Evolutionary conservation across 1,140 invertebrate genomes (phyloP).

Genomic region (Drosophila albomicans): DNA sequence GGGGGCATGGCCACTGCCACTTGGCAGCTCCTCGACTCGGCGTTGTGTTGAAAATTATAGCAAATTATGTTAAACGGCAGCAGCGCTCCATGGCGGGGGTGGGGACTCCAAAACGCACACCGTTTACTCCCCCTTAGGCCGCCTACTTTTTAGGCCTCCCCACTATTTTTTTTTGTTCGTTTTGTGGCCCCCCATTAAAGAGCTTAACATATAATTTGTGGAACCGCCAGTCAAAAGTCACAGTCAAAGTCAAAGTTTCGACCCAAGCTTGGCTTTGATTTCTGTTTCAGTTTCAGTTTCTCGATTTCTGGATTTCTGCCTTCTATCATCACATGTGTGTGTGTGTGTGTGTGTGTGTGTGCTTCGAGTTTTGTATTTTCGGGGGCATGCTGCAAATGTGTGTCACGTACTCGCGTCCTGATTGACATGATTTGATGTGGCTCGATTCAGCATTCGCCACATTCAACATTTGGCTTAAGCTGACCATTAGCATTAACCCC

Average conservation of each 20-base stretch:
- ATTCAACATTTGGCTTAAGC: slow-evolving; percentile 2
- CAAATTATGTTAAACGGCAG: slow-evolving; percentile 84
- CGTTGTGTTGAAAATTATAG: slow-evolving; percentile 83
- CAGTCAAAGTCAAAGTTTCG: slow-evolving; percentile 27
- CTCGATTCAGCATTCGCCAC: slow-evolving; percentile 20
- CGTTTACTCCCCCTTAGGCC: neutral
- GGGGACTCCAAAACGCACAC: slow-evolving; percentile 6
- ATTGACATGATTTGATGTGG: slow-evolving; percentile 73
- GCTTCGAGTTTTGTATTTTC: neutral
- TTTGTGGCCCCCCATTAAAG: slow-evolving; percentile 52
- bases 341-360: neutral
- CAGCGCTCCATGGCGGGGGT: slow-evolving; percentile 59
- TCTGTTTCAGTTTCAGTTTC: slow-evolving; percentile 4
- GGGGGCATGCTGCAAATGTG: slow-evolving; percentile 55
- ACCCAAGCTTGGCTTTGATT: slow-evolving; percentile 17
- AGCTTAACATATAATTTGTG: slow-evolving; percentile 64
- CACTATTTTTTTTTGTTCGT: slow-evolving; percentile 21
- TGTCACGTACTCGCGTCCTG: slow-evolving; percentile 71
- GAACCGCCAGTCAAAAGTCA: slow-evolving; percentile 43
- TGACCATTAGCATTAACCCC: slow-evolving; percentile 29
- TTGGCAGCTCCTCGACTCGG: slow-evolving; percentile 45
- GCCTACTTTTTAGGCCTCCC: slow-evolving; percentile 9
- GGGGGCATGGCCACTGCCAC: slow-evolving; percentile 30
- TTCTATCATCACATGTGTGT: slow-evolving; percentile 15
- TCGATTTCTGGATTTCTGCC: neutral